A percentile compares a stretch with the other conserved stretches of the same genome.
These are phyloP conservation scores for Sus cebifrons DNA, from an alignment of 2,797 vertebrate genomes.

Conservation along the genomic window DNA sequence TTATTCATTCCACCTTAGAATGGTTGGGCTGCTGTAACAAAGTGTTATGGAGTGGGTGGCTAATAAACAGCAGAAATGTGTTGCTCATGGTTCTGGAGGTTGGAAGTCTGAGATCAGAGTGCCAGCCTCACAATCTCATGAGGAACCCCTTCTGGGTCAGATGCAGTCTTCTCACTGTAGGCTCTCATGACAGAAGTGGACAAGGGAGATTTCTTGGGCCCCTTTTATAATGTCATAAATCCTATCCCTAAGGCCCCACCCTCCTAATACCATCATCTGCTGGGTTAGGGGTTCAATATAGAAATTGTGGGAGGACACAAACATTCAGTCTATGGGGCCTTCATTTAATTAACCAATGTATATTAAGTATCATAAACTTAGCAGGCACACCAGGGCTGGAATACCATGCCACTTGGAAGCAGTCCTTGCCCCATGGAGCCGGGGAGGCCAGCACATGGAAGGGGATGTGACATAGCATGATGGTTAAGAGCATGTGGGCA, in stretches of 20 bases:
- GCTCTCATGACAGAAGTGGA: not conserved
- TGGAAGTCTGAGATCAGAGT: not conserved
- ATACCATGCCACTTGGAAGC: no score
- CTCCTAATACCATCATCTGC: not conserved
- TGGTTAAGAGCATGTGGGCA: not conserved
- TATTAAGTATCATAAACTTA: not conserved
- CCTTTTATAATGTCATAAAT: not conserved
- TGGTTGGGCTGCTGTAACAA: not conserved
- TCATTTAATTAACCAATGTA: not conserved
- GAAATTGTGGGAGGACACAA: not conserved
- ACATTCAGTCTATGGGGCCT: not conserved
- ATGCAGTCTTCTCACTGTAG: not conserved
- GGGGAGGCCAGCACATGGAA: not conserved
- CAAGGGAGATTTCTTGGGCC: not conserved
- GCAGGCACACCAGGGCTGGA: fast-evolving
- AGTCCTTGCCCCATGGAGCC: not conserved
- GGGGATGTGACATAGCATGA: fast-evolving
- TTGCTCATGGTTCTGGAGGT: not conserved
- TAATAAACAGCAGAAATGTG: not conserved
- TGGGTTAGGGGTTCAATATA: not conserved
- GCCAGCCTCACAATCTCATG: fast-evolving
- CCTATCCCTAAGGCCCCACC: not conserved
- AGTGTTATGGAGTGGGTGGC: not conserved
- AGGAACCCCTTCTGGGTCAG: not conserved
- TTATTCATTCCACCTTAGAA: not conserved